These are phyloP conservation scores for Leucophenga maculata DNA, from an alignment of 2,888 invertebrate species.

Conservation along the genomic window DNA sequence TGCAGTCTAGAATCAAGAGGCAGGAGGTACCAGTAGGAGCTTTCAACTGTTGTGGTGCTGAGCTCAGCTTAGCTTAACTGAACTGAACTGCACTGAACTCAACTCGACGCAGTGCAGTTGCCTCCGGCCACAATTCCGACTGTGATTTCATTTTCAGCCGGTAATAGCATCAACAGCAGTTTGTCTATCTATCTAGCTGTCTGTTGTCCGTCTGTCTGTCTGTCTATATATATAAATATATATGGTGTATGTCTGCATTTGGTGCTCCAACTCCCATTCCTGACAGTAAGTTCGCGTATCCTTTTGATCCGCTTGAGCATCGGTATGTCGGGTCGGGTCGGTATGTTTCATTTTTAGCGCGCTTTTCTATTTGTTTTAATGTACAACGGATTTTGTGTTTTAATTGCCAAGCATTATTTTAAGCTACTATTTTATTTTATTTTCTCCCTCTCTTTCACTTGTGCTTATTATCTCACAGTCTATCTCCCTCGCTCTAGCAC, in stretches of 20 bases:
- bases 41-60: not conserved
- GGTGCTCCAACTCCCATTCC: no score
- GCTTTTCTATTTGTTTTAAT: slow-evolving; percentile 21
- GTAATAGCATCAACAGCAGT: no score
- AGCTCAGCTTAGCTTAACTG: slow-evolving; percentile 5
- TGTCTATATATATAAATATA: not conserved
- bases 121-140: no score
- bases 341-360: not conserved
- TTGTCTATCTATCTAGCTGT: not conserved
- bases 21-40: not conserved
- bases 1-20: not conserved
- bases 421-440: slow-evolving; percentile 19
- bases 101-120: not conserved
- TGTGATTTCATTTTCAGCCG: slow-evolving; percentile 24
- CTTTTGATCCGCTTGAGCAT: not conserved
- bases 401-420: slow-evolving; percentile 53
- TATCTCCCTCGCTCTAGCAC: not conserved
- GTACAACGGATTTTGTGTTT: slow-evolving; percentile 48
- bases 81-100: not conserved
- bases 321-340: no score
- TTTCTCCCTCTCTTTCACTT: slow-evolving; percentile 8
- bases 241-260: no score
- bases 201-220: not conserved
- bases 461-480: no score
- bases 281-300: no score